Conservation (phyloP, 2,797 vertebrate genomes). For the Babyrousa celebensis region DNA sequence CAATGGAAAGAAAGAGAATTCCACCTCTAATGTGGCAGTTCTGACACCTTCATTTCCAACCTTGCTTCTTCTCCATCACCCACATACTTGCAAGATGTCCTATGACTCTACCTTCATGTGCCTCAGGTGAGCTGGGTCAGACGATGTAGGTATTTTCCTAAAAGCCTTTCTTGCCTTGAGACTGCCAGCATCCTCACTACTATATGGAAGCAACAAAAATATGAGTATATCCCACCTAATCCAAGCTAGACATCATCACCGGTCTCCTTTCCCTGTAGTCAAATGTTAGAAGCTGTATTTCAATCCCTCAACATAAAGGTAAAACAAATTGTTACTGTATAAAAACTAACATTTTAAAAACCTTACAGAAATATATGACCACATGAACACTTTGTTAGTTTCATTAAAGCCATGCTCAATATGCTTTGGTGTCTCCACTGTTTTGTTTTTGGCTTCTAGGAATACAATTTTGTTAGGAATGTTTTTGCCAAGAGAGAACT, state of each 20-base stretch:
- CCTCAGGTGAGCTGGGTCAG: not conserved
- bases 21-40: not conserved
- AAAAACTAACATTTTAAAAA: not conserved
- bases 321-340: not conserved
- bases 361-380: not conserved
- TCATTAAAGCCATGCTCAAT: not conserved
- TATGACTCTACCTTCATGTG: not conserved
- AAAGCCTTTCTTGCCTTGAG: not conserved
- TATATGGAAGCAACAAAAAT: not conserved
- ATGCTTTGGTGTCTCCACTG: not conserved
- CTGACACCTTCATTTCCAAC: not conserved
- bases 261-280: not conserved
- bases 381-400: not conserved
- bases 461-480: not conserved
- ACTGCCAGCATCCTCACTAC: not conserved
- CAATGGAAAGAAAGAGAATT: not conserved
- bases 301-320: not conserved
- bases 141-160: not conserved
- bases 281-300: not conserved
- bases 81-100: not conserved
- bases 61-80: not conserved
- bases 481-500: conserved; percentile 5
- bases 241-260: not conserved
- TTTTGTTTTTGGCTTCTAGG: not conserved
- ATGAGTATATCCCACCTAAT: not conserved